Conservation (phyloP, 1,140 invertebrate species). For the Lysiphlebus fabarum region DNA sequence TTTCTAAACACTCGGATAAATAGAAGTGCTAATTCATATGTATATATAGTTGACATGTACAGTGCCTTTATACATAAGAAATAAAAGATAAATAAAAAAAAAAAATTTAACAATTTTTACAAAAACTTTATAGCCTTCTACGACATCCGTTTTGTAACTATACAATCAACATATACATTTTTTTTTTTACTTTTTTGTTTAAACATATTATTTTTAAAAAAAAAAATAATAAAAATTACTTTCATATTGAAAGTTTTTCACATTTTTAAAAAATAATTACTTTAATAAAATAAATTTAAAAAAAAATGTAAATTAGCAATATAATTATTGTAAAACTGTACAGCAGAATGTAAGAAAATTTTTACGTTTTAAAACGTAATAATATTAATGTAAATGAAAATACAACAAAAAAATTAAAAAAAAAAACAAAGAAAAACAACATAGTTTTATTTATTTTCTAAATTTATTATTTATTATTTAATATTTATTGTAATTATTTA, state of each 20-base stretch:
- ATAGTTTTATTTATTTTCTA: too few species aligned
- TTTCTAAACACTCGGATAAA: too few species aligned
- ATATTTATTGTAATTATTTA: too few species aligned
- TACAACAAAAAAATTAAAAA: background rate
- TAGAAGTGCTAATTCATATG: conserved; percentile 5
- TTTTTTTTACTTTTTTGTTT: too few species aligned
- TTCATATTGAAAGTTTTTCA: too few species aligned
- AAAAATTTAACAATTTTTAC: conserved; percentile 1
- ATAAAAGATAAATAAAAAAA: conserved; percentile 26
- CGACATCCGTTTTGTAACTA: background rate
- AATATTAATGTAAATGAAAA: too few species aligned
- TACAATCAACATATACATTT: background rate
- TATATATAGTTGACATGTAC: conserved; percentile 44
- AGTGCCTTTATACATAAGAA: conserved; percentile 51
- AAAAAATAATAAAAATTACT: too few species aligned
- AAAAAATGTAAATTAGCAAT: conserved; percentile 18
- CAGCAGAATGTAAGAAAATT: conserved; percentile 32
- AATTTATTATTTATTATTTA: too few species aligned
- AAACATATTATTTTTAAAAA: too few species aligned
- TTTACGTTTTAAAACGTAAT: too few species aligned
- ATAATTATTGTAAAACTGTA: conserved; percentile 48
- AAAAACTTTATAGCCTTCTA: conserved; percentile 12
- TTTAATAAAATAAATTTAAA: background rate
- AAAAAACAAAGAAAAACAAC: conserved; percentile 16
- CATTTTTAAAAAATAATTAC: background rate